Conservation (phyloP, 2,113 vertebrate genomes). For the Podarcis muralis region DNA sequence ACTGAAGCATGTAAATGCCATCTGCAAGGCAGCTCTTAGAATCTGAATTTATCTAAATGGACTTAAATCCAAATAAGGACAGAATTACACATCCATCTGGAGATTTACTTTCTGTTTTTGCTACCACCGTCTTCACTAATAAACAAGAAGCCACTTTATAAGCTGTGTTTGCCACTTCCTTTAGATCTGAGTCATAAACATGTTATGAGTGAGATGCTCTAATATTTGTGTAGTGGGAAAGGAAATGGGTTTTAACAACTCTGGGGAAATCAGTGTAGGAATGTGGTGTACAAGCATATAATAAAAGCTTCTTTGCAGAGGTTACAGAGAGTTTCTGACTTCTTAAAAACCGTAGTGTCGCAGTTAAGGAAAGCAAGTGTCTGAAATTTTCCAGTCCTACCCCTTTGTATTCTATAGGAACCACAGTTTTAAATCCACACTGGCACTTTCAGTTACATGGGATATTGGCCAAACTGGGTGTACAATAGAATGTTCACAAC, state of each 20-base stretch:
- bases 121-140: neutral
- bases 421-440: neutral
- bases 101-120: conserved; percentile 6
- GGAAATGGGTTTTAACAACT: neutral
- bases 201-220: neutral
- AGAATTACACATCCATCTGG: neutral
- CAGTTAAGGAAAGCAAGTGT: neutral
- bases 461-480: neutral
- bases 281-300: neutral
- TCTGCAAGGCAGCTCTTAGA: neutral
- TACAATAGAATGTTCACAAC: neutral
- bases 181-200: neutral
- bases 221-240: neutral
- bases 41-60: neutral
- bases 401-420: neutral
- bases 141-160: neutral
- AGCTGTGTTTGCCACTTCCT: neutral
- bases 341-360: neutral
- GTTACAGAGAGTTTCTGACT: neutral
- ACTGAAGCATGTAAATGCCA: neutral
- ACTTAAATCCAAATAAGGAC: neutral
- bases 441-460: neutral
- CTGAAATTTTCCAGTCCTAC: neutral
- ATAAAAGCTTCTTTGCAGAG: neutral
- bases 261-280: neutral